These are phyloP conservation scores for Peucedramus taeniatus DNA, from an alignment of 2,113 vertebrate species.

Conservation along the genomic window DNA sequence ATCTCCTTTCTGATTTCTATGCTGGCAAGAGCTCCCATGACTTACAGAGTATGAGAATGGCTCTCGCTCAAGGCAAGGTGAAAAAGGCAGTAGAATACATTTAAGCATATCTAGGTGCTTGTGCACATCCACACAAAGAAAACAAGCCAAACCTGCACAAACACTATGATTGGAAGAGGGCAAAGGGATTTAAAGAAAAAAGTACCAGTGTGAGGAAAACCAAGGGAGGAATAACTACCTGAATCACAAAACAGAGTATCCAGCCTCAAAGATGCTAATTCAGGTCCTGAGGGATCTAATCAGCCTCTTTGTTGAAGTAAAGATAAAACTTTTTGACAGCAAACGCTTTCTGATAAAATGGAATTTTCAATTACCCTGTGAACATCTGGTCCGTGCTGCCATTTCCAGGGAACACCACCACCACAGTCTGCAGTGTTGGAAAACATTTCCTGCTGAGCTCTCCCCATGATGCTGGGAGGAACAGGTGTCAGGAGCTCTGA, in stretches of 20 bases:
- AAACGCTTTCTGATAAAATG: conserved; percentile 79
- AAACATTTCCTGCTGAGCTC: conserved; percentile 48
- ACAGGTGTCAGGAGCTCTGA: neutral
- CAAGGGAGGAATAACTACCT: conserved; percentile 65
- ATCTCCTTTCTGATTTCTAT: neutral
- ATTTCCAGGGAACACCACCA: conserved; percentile 38
- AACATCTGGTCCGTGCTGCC: conserved; percentile 70
- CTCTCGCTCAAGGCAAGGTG: conserved; percentile 1
- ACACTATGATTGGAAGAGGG: conserved; percentile 14
- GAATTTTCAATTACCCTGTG: conserved; percentile 78
- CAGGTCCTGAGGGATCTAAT: conserved; percentile 74
- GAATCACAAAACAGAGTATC: conserved; percentile 74
- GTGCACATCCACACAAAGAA: neutral
- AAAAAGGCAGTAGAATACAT: conserved; percentile 2
- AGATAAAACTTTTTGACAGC: conserved; percentile 82
- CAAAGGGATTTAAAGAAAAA: conserved; percentile 14
- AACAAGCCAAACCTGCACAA: conserved; percentile 42
- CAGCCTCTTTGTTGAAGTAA: conserved; percentile 79
- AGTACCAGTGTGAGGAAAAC: conserved; percentile 54
- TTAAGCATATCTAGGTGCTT: neutral
- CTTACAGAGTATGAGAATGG: neutral
- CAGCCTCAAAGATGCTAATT: conserved; percentile 77
- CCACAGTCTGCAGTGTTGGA: conserved; percentile 25
- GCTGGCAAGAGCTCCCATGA: neutral
- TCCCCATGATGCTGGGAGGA: neutral